These are phyloP conservation scores for Platycheirus rosarum DNA, from an alignment of 2,888 invertebrate species.

Conservation along the genomic window DNA sequence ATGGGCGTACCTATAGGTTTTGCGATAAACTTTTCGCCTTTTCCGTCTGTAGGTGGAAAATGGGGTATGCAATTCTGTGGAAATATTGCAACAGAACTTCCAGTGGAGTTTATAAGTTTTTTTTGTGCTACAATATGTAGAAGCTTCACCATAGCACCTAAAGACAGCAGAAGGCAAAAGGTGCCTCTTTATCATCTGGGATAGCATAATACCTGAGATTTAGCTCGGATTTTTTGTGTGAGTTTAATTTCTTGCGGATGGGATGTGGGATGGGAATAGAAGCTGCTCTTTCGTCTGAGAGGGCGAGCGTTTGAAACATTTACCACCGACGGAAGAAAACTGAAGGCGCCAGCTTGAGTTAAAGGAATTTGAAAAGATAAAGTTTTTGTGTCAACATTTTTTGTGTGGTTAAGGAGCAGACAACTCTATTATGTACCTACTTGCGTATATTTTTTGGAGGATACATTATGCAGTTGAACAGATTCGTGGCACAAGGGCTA, in stretches of 20 bases:
- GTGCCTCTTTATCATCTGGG: constrained; percentile 60
- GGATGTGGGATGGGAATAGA: not conserved
- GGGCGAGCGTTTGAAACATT: constrained; percentile 56
- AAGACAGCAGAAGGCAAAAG: constrained; percentile 42
- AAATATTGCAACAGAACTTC: constrained; percentile 40
- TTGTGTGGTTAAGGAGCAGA: not conserved
- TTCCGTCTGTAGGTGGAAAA: not conserved
- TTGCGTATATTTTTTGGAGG: not conserved
- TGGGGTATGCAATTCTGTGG: constrained; percentile 11
- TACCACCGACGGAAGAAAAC: constrained; percentile 24
- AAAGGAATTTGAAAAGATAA: constrained; percentile 35
- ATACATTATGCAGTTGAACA: not conserved
- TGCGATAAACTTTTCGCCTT: constrained; percentile 67
- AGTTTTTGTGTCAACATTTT: constrained; percentile 11
- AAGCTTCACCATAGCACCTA: constrained; percentile 19
- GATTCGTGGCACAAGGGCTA: not conserved
- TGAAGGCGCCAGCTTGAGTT: constrained; percentile 63
- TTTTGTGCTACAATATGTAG: constrained; percentile 32
- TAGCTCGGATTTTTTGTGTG: constrained; percentile 17
- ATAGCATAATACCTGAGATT: constrained; percentile 55
- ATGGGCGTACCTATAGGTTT: constrained; percentile 68
- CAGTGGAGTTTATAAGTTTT: constrained; percentile 50
- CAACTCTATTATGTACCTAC: constrained; percentile 4
- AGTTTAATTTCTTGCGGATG: constrained; percentile 11
- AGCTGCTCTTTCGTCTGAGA: not conserved